Percentiles rank a stretch among this genome's conserved stretches.
These are phyloP conservation scores for Anas platyrhynchos DNA, from an alignment of 2,113 vertebrate genomes.

Conservation along the genomic window DNA sequence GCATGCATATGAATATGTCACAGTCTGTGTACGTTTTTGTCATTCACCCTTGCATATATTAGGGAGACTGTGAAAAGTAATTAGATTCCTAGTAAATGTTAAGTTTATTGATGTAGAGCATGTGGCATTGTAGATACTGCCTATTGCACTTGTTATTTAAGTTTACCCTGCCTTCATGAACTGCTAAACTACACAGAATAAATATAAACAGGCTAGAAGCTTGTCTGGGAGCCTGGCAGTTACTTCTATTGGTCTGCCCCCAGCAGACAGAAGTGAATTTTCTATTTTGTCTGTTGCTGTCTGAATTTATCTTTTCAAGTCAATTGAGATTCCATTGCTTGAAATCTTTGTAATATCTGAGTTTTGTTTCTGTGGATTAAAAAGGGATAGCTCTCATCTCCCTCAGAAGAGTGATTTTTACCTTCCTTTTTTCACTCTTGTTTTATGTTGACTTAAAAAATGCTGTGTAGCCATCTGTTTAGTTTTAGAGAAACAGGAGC, in stretches of 20 bases:
- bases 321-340: neutral
- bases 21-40: neutral
- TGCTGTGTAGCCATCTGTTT: neutral
- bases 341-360: neutral
- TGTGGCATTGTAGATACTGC: neutral
- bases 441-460: neutral
- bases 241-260: neutral
- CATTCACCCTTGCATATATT: neutral
- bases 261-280: neutral
- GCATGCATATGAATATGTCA: neutral
- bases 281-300: neutral
- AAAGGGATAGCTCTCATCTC: neutral
- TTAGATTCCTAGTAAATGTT: neutral
- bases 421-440: neutral
- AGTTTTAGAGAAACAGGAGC: neutral
- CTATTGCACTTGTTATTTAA: neutral
- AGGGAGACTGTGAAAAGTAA: neutral
- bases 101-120: neutral
- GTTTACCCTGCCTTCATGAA: conserved; percentile 3
- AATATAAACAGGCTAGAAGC: neutral
- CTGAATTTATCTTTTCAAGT: neutral
- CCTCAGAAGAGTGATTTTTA: conserved; percentile 5
- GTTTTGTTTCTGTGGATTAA: neutral
- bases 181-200: neutral
- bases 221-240: neutral